phyloP scores from a whole-genome alignment of 2,797 vertebrate genomes.

The Orientallactaga sibirica region DNA sequence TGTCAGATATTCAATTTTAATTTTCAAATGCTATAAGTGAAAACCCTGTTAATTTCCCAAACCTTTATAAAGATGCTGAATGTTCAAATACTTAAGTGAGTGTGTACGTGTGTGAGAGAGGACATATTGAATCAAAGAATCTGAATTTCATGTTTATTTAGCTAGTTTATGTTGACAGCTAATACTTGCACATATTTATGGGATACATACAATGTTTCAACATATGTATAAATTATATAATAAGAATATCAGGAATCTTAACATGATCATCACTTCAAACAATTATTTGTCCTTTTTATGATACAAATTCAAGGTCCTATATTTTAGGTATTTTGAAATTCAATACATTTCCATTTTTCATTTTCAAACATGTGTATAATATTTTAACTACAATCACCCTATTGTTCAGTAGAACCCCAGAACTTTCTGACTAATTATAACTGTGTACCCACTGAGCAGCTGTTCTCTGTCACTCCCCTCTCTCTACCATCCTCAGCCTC shows the following conservation, averaged over 20 bases:
- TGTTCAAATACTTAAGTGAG: background rate
- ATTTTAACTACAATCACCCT: background rate
- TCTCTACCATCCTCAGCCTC: background rate
- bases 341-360: background rate
- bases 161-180: background rate
- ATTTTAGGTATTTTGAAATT: background rate
- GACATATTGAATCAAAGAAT: background rate
- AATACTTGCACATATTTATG: background rate
- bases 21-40: constrained; percentile 8
- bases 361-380: too few species aligned
- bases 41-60: constrained; percentile 39
- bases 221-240: background rate
- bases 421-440: background rate
- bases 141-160: background rate
- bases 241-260: background rate
- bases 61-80: constrained; percentile 4
- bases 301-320: background rate
- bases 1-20: constrained; percentile 39
- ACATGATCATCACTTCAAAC: background rate
- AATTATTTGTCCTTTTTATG: background rate
- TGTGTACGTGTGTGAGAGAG: background rate
- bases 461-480: background rate
- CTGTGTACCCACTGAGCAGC: background rate
- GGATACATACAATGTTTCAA: background rate
- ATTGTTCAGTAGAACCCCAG: background rate